Base-by-base conservation (phyloP, 1,140 invertebrate genomes). In the Sycobia sp. region DNA sequence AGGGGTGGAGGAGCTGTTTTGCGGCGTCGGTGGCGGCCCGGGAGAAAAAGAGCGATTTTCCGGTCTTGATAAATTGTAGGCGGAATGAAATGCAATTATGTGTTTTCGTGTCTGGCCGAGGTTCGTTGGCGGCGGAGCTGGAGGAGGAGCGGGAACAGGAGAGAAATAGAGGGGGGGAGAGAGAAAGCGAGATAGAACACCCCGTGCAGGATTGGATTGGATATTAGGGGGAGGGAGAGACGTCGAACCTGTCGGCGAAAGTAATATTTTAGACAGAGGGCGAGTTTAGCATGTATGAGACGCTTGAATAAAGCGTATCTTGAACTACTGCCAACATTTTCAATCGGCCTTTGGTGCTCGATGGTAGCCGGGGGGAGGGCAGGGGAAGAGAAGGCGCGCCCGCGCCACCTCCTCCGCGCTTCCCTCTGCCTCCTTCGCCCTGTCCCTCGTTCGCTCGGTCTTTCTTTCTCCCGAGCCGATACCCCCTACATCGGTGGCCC, bases 311-410 rank as follows among this genome's bases (percentile, higher is more conserved):
- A 73, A 71, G 69, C 65, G 68, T 71, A 65, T 65, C 66, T 76
- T 78, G 77, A 75, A 76, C 58, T 69, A 62, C 39, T 64, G 76
- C 76, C 77, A 77, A 72, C 71, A 54, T 74, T 79, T 77, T 78
- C 76, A 74, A 77, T 76, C 72, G 73, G 61, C 69, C 67, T 73
- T 75, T 74, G 47, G 32, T n/a, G 27, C 47, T 32, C 47, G 27
- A 66, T 73, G 69, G 70, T 71, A 65, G 68, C 59, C 44, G 54
- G 57, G 47, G 43, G 41, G n/a, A n/a, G n/a, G n/a, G n/a, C n/a
- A n/a, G n/a, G n/a, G n/a, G n/a, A n/a, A n/a, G n/a, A n/a, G n/a
- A n/a, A n/a, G n/a, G n/a, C n/a, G n/a, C 56, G 41, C 20, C 29
- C 36, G 46, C 62, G 50, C 59, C 66, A 55, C 54, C 53, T 49